phyloP scores from a whole-genome alignment of 1,140 invertebrate species.

The Drosophila orena region DNA sequence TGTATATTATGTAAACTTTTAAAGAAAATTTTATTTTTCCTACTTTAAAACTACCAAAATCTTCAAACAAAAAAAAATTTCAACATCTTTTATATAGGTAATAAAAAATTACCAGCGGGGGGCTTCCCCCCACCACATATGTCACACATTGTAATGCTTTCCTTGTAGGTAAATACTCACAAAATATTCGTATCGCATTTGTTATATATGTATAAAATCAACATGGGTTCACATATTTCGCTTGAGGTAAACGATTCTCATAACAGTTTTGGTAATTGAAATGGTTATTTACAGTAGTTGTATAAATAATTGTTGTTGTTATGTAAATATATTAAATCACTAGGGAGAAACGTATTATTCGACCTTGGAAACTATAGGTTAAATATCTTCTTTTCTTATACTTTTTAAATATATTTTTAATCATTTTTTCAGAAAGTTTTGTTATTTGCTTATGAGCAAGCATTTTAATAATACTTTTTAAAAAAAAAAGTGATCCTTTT shows the following conservation, averaged over 20 bases:
- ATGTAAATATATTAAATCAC: background rate
- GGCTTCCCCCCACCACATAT: background rate
- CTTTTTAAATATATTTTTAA: background rate
- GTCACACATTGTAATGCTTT: background rate
- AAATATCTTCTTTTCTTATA: background rate
- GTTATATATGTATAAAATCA: conserved; percentile 46
- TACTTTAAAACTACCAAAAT: no score
- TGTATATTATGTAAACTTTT: no score
- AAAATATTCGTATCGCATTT: conserved; percentile 39
- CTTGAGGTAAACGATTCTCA: conserved; percentile 44
- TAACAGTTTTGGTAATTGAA: conserved; percentile 54
- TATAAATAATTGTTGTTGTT: conserved; percentile 3
- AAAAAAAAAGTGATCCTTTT: no score
- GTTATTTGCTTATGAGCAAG: background rate
- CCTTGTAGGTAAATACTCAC: conserved; percentile 19
- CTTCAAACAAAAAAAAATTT: no score
- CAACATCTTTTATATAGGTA: background rate
- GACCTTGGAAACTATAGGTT: conserved; percentile 1
- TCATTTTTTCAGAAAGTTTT: background rate
- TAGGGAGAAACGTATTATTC: background rate
- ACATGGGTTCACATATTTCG: conserved; percentile 27
- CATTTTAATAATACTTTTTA: no score
- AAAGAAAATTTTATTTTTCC: no score
- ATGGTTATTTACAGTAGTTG: conserved; percentile 41
- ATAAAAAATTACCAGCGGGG: background rate